phyloP scores from a whole-genome alignment of 1,140 invertebrate genomes.

The Saxidomus purpurata region DNA sequence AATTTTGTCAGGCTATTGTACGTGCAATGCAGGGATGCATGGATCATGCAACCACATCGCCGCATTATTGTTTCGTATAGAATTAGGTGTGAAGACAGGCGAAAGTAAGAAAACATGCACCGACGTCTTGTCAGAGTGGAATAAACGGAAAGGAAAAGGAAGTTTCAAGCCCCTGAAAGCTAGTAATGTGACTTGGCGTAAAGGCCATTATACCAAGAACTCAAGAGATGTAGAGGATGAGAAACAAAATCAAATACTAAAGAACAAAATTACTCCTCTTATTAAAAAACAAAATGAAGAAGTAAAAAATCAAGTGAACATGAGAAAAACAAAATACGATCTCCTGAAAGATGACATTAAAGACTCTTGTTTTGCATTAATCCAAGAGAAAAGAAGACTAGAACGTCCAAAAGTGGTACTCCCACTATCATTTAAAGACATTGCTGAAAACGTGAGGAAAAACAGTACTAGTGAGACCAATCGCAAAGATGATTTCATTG shows the following conservation, averaged over 20 bases:
- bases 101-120: background rate
- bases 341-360: background rate
- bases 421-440: background rate
- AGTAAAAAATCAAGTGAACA: background rate
- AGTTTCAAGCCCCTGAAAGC: slow-evolving; percentile 8
- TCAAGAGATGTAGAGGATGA: background rate
- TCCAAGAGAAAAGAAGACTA: background rate
- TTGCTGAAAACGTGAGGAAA: background rate
- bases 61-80: no score
- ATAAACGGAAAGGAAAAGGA: slow-evolving; percentile 16
- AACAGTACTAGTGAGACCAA: background rate
- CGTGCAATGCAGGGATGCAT: slow-evolving; percentile 48
- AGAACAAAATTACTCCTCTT: background rate
- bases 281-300: no score
- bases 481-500: background rate
- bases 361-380: background rate
- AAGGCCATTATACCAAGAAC: background rate
- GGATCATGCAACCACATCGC: slow-evolving; percentile 14
- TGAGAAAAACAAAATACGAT: background rate
- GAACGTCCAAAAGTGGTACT: background rate
- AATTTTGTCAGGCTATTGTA: slow-evolving; percentile 50
- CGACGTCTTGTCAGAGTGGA: slow-evolving; percentile 34
- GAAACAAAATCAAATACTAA: background rate
- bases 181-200: background rate
- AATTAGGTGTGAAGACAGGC: background rate